Evolutionary conservation across 2,888 invertebrate species (phyloP), one percentile per base, ranked within the genome.

Genomic region (Papilio gigon): DNA sequence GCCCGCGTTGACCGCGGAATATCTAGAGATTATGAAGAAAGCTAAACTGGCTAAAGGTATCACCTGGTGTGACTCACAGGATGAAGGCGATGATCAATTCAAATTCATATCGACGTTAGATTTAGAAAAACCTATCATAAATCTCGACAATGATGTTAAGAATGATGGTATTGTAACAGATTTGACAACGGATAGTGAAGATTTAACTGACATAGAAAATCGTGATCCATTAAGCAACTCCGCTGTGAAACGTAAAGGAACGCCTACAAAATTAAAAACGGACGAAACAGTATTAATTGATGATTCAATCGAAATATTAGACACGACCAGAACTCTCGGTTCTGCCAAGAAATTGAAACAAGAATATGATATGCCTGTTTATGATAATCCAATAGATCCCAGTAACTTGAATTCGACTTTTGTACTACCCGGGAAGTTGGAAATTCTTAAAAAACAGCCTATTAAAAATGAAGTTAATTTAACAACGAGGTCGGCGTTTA

Each of bases 21-120:
- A 95, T 73, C 82, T 94, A 30, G 93, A 93, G 8, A 78, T 95
- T 0, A 89, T 94, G 74, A 93, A 92, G 72, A 91, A 93, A 70
- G 88, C 93, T 0, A 94, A 94, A 76, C 93, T 93, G 0, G 90
- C 93, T 1, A 93, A 93, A 77, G 89, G 89, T 33, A 94, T 95
- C 14, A 92, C 93, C 12, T 95, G 94, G 94, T 92, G 92, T 0
- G 94, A 94, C 73, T 83, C 84, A 44, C 87, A 89, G 12, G 62
- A 70, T 0, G 85, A 86, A 40, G 76, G 67, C 1, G 87, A 88
- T 44, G 71, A 83, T 0, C 68, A 78, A 2, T 87, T 89, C 75
- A 85, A 85, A 74, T 88, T 84, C 70, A 80, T 91, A 25, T 81
- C 84, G 0, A 85, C 82, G 11, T 68, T 92, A 27, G 86, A 89